Percentiles rank a stretch among this genome's conserved stretches.
These are phyloP conservation scores for Coremacera marginata DNA, from an alignment of 2,888 invertebrate species.

Conservation along the genomic window DNA sequence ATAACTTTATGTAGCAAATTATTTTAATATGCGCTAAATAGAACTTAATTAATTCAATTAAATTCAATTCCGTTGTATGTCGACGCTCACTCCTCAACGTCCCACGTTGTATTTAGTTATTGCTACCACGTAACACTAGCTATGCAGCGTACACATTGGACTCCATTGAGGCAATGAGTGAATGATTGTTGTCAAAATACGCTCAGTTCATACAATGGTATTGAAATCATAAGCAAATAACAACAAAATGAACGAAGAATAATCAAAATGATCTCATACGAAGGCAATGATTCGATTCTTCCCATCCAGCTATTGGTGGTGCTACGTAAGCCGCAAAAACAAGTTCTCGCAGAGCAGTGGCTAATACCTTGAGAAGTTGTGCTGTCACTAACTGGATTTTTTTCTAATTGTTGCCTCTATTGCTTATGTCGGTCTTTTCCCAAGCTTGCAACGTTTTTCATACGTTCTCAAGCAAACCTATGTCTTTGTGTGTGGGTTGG, in stretches of 20 bases:
- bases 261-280: constrained; percentile 3
- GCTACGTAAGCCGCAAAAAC: no score
- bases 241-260: neutral
- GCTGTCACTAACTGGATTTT: neutral
- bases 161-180: no score
- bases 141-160: no score
- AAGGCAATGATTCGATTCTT: neutral
- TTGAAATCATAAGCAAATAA: neutral
- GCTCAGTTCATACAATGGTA: no score
- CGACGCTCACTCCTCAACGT: neutral
- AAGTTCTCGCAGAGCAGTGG: no score
- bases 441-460: neutral
- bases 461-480: no score
- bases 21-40: neutral
- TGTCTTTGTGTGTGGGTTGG: no score
- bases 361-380: neutral
- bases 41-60: constrained; percentile 23
- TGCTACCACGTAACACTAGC: no score
- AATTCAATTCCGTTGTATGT: neutral
- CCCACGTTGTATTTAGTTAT: neutral
- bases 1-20: neutral
- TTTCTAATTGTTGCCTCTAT: neutral
- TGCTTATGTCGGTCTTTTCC: neutral
- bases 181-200: no score
- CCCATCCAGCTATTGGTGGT: neutral